These are phyloP conservation scores for Ophion costatus DNA, from an alignment of 2,888 invertebrate species.

Conservation along the genomic window DNA sequence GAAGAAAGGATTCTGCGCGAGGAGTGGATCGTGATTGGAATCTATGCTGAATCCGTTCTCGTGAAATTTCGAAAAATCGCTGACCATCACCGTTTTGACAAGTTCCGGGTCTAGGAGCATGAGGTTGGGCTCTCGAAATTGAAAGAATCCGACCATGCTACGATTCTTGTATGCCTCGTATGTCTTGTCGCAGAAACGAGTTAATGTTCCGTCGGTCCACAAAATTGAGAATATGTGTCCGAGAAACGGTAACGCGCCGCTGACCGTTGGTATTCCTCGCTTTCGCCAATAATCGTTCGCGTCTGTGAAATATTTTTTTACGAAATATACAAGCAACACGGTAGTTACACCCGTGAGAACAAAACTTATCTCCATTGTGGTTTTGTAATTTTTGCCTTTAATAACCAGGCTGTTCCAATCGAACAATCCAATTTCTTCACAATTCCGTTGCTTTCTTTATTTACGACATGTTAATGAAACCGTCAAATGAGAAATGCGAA, in stretches of 20 bases:
- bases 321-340: constrained; percentile 33
- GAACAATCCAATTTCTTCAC: background rate
- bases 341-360: constrained; percentile 18
- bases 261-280: constrained; percentile 60
- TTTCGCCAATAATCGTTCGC: constrained; percentile 67
- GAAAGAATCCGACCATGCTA: constrained; percentile 75
- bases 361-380: constrained; percentile 26
- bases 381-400: background rate
- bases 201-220: constrained; percentile 23
- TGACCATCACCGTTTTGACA: constrained; percentile 73
- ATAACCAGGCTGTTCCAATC: no score
- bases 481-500: background rate
- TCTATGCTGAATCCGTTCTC: constrained; percentile 65
- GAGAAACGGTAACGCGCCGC: constrained; percentile 65
- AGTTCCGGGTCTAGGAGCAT: constrained; percentile 75
- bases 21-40: constrained; percentile 70
- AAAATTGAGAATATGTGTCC: constrained; percentile 70
- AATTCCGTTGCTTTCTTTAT: background rate
- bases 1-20: constrained; percentile 75
- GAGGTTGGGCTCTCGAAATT: constrained; percentile 67
- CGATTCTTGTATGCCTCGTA: constrained; percentile 62
- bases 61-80: constrained; percentile 74
- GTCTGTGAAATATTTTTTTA: constrained; percentile 56
- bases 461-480: background rate
- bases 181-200: constrained; percentile 42